Evolutionary conservation across 2,888 invertebrate species (phyloP), one percentile per base, ranked within the genome.

Genomic region (Drosophila melanocephala): DNA sequence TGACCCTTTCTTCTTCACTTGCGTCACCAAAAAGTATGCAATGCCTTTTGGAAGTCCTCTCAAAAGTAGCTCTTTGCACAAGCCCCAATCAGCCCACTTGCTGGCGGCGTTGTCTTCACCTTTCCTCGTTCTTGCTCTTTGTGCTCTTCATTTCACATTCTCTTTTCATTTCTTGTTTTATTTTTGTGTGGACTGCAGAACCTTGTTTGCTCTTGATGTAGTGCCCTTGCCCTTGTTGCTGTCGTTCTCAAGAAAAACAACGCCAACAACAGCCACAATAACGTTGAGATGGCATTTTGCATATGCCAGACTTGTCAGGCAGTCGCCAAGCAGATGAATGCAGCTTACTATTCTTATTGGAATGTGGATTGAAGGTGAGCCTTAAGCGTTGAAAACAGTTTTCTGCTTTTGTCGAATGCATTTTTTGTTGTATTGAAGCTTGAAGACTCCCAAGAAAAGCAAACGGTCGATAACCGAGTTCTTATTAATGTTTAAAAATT

Each of bases 161-260:
- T 50, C 26, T 55, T 39, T 66, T 30, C 39, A 44, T 32, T 30
- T 64, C 53, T 47, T 22, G 33, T 42, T 55, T 71, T 51, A 51
- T 30, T 44, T 60, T 33, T 65, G 58, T 78, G 59, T 71, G 65
- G 62, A 56, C 68, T 67, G 58, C 66, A 67, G 60, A 60, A 79
- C 73, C 83, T 87, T 87, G 86, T 75, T 79, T 85, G 82, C 72
- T 80, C 78, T 80, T 70, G 63, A 51, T 75, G 73, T 75, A 75
- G 69, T 81, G 85, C 67, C 87, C 87, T 87, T 87, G 84, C 74
- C 86, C 79, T 81, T 85, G 72, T 78, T 84, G 82, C 74, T 73
- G 79, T 77, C 33, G 57, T 59, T 30, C 56, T 28, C 51, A 28
- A 30, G 32, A 51, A 44, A 44, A 65, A 60, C 53, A 72, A 61